Percentiles rank a stretch among this genome's conserved stretches.
These are phyloP conservation scores for Gymnoscopelus microlampas DNA, from an alignment of 2,797 vertebrate genomes.

Conservation along the genomic window DNA sequence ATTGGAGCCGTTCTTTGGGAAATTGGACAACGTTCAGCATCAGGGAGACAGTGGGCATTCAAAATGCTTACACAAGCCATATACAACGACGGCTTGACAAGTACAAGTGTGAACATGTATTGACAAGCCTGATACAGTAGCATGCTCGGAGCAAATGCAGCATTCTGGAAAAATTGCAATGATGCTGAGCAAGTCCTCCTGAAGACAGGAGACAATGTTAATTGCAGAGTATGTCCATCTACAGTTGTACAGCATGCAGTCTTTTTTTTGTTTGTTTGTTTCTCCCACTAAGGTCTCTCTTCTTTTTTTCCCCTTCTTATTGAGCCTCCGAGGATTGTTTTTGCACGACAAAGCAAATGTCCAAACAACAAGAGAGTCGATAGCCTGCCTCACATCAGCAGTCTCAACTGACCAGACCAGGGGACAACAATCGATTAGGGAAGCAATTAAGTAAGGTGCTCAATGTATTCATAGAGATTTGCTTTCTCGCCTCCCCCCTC, in stretches of 20 bases:
- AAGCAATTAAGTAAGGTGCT: constrained; percentile 75
- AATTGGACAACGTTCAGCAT: constrained; percentile 32
- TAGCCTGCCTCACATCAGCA: constrained; percentile 65
- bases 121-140: constrained; percentile 26
- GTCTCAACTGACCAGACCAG: constrained; percentile 62
- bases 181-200: constrained; percentile 11
- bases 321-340: constrained; percentile 49
- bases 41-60: constrained; percentile 10
- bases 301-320: constrained; percentile 22
- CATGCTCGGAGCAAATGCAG: constrained; percentile 22
- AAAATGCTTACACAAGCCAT: constrained; percentile 27
- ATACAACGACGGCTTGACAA: constrained; percentile 33
- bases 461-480: constrained; percentile 64
- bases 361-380: constrained; percentile 71
- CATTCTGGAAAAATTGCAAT: constrained; percentile 8
- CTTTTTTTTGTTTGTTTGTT: constrained; percentile 7
- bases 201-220: constrained; percentile 25
- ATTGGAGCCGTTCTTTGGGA: constrained; percentile 22
- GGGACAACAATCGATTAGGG: constrained; percentile 66
- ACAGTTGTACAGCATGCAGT: constrained; percentile 16
- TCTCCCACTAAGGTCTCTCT: constrained; percentile 1
- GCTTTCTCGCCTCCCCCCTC: constrained; percentile 32
- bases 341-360: constrained; percentile 60
- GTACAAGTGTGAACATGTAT: constrained; percentile 35
- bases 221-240: constrained; percentile 7